A percentile compares a stretch with the other conserved stretches of the same genome.
Conservation (phyloP, 2,113 vertebrate genomes). For the Eptatretus burgeri region DNA sequence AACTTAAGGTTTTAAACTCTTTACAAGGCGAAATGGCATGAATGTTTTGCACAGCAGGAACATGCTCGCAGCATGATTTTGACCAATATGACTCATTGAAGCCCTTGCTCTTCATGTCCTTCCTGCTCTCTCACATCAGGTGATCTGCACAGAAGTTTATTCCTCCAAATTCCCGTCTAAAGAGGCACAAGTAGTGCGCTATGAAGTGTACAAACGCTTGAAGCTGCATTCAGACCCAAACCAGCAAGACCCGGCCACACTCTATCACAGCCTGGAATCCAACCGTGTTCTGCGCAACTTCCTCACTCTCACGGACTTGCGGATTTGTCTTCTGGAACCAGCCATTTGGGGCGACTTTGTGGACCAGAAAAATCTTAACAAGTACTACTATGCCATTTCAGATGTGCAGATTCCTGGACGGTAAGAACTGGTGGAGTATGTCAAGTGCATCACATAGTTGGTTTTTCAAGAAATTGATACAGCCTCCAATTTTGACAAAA, state of each 20-base stretch:
- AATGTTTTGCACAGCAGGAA: too few species aligned
- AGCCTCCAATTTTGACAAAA: too few species aligned
- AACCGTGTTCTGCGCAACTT: not conserved
- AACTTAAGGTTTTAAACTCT: too few species aligned
- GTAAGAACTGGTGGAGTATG: not conserved
- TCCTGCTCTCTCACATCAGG: not conserved
- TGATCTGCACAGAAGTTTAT: constrained; percentile 3
- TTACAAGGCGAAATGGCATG: too few species aligned
- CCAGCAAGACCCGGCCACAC: not conserved
- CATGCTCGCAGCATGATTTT: too few species aligned
- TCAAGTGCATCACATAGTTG: too few species aligned
- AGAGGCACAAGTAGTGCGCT: not conserved
- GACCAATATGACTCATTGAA: too few species aligned
- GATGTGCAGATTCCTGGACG: constrained; percentile 1
- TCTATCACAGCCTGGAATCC: not conserved
- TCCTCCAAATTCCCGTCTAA: not conserved
- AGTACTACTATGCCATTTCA: not conserved
- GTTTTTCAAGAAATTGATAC: too few species aligned
- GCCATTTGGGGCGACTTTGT: not conserved
- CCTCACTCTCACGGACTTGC: constrained; percentile 1
- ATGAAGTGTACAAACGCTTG: not conserved
- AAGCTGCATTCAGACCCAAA: not conserved
- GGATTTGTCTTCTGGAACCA: not conserved
- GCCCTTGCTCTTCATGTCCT: too few species aligned
- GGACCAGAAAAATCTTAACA: constrained; percentile 1